A percentile compares a stretch with the other conserved stretches of the same genome.
phyloP scores from a whole-genome alignment of 2,888 invertebrate species.

The Ormia ochracea region DNA sequence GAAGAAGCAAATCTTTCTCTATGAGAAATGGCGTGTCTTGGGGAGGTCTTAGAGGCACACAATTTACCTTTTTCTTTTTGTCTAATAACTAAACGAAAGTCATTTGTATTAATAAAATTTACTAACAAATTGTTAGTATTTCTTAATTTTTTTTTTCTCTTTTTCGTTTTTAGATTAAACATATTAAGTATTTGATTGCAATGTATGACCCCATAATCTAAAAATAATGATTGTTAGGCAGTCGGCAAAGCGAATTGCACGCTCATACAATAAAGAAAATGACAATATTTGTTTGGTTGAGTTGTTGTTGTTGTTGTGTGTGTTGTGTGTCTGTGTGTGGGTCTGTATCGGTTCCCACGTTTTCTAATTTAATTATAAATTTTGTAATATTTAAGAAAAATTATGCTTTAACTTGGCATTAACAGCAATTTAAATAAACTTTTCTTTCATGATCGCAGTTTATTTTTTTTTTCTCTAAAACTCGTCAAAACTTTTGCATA shows the following conservation, averaged over 20 bases:
- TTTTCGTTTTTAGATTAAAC: no score
- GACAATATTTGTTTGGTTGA: no score
- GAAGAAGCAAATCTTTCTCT: background rate
- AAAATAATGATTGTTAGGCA: conserved; percentile 58
- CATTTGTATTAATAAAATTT: conserved; percentile 26
- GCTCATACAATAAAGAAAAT: background rate
- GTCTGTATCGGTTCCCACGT: conserved; percentile 47
- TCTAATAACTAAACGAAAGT: background rate
- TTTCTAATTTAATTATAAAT: conserved; percentile 43
- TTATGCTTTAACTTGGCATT: conserved; percentile 4
- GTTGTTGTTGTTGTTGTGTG: no score
- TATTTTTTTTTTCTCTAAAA: background rate
- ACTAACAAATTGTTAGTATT: conserved; percentile 33
- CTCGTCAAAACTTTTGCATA: conserved; percentile 51
- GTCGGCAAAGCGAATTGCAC: conserved; percentile 7
- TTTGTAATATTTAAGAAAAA: background rate
- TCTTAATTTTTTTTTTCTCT: no score
- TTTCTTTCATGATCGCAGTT: background rate
- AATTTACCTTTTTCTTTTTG: conserved; percentile 19
- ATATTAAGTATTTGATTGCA: conserved; percentile 47
- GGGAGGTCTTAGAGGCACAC: conserved; percentile 14
- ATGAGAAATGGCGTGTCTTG: conserved; percentile 51
- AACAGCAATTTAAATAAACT: background rate
- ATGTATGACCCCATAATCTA: conserved; percentile 57
- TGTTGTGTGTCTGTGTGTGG: no score